Evolutionary conservation across 2,113 vertebrate genomes (phyloP).

Genomic region (Numenius arquata): DNA sequence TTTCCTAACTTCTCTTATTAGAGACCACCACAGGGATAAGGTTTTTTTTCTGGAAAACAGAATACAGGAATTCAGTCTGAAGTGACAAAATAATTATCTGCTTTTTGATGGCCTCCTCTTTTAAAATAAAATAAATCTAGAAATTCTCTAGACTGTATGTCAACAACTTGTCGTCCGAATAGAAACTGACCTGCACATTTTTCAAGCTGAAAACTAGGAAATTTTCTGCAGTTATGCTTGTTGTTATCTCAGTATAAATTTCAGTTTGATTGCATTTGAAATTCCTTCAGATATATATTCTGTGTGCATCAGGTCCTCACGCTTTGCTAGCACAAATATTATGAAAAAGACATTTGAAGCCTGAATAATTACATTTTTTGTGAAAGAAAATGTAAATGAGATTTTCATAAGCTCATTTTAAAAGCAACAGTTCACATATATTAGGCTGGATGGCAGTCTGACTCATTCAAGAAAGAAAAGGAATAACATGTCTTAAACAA

Average conservation of each 20-base stretch:
- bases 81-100: not conserved
- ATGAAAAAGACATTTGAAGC: not conserved
- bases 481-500: not conserved
- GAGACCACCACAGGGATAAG: not conserved
- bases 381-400: conserved; percentile 1
- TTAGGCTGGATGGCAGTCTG: not conserved
- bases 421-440: not conserved
- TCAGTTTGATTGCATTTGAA: not conserved
- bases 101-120: not conserved
- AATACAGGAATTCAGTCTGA: not conserved
- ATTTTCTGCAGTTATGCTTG: not conserved
- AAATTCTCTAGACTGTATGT: not conserved
- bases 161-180: not conserved
- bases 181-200: not conserved
- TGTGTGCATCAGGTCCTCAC: not conserved
- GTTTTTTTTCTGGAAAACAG: not conserved
- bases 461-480: not conserved
- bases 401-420: not conserved
- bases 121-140: not conserved
- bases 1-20: not conserved
- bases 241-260: not conserved
- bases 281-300: not conserved
- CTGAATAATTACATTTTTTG: not conserved
- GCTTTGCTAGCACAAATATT: not conserved
- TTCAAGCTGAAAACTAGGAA: not conserved